Percentiles rank a stretch among this genome's conserved stretches.
Conservation (phyloP, 2,113 vertebrate species). For the Eudyptes chrysolophus region DNA sequence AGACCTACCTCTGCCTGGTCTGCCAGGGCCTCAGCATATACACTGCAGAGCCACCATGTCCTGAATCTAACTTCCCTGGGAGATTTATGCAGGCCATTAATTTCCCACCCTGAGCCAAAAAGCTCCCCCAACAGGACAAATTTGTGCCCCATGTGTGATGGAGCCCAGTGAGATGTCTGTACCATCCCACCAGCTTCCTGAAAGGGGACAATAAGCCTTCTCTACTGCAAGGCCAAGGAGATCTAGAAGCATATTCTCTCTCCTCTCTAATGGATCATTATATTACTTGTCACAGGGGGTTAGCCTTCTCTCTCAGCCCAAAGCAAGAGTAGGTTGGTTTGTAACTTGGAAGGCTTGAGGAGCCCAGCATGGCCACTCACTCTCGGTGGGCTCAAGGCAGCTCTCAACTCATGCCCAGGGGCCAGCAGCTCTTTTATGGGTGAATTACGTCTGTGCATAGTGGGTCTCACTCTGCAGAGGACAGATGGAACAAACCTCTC, state of each 20-base stretch:
- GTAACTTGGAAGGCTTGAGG: not conserved
- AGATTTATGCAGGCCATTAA: not conserved
- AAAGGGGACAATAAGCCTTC: not conserved
- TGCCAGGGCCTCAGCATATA: not conserved
- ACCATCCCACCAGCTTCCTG: not conserved
- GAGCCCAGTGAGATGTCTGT: fast-evolving
- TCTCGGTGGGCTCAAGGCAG: not conserved
- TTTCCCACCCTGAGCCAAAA: not conserved
- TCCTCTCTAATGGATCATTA: not conserved
- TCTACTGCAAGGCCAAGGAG: not conserved
- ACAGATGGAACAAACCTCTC: not conserved
- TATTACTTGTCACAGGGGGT: not conserved
- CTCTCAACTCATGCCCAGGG: not conserved
- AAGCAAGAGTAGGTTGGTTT: not conserved
- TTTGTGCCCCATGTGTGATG: fast-evolving
- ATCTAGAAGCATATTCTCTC: not conserved
- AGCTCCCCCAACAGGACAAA: not conserved
- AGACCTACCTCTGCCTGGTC: not conserved
- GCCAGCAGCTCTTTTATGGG: not conserved
- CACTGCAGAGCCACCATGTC: not conserved
- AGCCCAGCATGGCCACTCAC: not conserved
- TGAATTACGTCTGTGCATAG: not conserved
- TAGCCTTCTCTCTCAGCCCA: not conserved
- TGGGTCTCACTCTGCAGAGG: not conserved
- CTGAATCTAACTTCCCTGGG: not conserved